Conservation (phyloP, 1,140 invertebrate species). For the Branchinecta lynchi region DNA sequence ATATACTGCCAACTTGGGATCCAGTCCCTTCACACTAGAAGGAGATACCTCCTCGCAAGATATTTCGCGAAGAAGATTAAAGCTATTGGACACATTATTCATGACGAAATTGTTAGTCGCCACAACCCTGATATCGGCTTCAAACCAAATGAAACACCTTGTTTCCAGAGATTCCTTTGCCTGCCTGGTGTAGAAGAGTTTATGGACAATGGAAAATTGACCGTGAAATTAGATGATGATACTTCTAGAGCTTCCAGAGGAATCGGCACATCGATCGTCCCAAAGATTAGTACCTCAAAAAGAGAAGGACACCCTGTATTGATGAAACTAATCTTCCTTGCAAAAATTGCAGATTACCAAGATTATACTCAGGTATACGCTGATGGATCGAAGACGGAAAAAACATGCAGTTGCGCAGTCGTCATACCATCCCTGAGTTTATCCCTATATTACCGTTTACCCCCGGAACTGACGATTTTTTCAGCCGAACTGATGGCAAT, state of each 20-base stretch:
- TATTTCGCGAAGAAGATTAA: slow-evolving; percentile 2
- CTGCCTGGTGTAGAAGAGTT: too few species aligned
- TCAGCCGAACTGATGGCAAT: too few species aligned
- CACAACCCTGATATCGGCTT: background rate
- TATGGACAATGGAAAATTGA: background rate
- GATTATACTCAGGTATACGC: too few species aligned
- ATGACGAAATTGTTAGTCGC: slow-evolving; percentile 6
- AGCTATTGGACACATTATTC: background rate
- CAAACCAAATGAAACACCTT: slow-evolving; percentile 9
- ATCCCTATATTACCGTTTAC: too few species aligned
- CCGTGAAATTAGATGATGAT: background rate
- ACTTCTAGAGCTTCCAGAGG: background rate
- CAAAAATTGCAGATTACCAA: background rate
- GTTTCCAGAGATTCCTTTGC: slow-evolving; percentile 6
- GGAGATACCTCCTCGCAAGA: slow-evolving; percentile 4
- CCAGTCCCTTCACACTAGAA: too few species aligned
- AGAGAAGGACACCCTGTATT: background rate
- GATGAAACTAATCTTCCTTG: background rate
- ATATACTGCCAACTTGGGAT: background rate
- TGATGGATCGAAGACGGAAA: too few species aligned
- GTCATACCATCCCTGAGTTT: too few species aligned
- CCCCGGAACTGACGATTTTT: too few species aligned
- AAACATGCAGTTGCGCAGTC: too few species aligned
- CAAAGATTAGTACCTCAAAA: background rate
- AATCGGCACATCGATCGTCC: background rate